Percentiles rank a stretch among this genome's conserved stretches.
Conservation (phyloP, 2,888 invertebrate genomes). For the Tachystola acroxantha region DNA sequence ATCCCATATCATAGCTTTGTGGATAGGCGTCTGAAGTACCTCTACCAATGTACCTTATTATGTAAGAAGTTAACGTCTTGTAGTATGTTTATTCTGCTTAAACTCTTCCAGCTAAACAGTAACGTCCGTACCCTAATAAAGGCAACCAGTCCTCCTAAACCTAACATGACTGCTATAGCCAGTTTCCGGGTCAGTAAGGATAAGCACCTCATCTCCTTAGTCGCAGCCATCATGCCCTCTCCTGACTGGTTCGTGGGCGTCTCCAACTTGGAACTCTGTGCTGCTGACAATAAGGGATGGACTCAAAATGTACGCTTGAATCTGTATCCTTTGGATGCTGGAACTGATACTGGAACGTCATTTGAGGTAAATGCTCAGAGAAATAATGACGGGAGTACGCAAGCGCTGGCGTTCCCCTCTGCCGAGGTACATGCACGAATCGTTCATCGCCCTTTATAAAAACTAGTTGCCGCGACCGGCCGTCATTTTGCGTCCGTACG, state of each 20-base stretch:
- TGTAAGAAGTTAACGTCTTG: too few species aligned
- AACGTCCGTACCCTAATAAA: slow-evolving; percentile 61
- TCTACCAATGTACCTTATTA: too few species aligned
- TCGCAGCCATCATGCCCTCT: slow-evolving; percentile 69
- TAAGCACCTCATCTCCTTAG: slow-evolving; percentile 58
- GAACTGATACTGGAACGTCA: slow-evolving; percentile 93
- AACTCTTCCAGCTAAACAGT: slow-evolving; percentile 34
- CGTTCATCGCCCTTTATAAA: too few species aligned
- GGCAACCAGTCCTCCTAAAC: slow-evolving; percentile 47
- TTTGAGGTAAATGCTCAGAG: slow-evolving; percentile 84
- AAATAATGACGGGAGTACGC: slow-evolving; percentile 60
- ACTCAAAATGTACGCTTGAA: slow-evolving; percentile 87
- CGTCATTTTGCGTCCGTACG: too few species aligned
- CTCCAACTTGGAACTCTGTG: slow-evolving; percentile 91
- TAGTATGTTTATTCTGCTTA: background rate
- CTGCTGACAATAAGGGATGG: slow-evolving; percentile 89
- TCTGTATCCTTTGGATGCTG: slow-evolving; percentile 96
- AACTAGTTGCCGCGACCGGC: too few species aligned
- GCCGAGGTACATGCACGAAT: too few species aligned
- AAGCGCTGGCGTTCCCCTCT: slow-evolving; percentile 49
- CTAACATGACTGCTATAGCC: slow-evolving; percentile 44
- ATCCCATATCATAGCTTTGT: too few species aligned
- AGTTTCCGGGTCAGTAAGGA: slow-evolving; percentile 52
- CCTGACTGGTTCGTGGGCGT: slow-evolving; percentile 99
- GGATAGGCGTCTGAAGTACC: too few species aligned